These are phyloP conservation scores for Stictocephala bisonia DNA, from an alignment of 2,888 invertebrate genomes.

Conservation along the genomic window DNA sequence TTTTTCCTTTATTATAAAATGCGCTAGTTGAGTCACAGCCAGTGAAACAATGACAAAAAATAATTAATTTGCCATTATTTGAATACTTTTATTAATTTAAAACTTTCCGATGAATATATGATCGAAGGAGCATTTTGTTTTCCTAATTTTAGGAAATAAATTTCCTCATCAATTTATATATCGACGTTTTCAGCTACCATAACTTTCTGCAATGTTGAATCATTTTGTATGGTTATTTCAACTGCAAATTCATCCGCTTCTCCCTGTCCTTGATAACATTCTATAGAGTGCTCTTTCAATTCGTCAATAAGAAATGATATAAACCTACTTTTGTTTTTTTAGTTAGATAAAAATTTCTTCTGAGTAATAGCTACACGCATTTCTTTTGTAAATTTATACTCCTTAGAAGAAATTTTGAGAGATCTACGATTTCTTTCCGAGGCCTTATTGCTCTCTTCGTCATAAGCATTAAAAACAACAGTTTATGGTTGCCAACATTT, in stretches of 20 bases:
- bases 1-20: conserved; percentile 22
- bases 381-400: conserved; percentile 52
- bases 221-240: neutral
- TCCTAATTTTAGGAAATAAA: neutral
- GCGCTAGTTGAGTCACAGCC: conserved; percentile 9
- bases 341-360: conserved; percentile 57
- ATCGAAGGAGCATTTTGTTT: neutral
- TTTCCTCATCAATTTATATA: neutral
- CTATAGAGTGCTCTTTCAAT: neutral
- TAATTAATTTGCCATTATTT: neutral
- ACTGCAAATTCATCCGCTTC: neutral
- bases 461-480: conserved; percentile 59
- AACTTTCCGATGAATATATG: conserved; percentile 2
- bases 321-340: conserved; percentile 55
- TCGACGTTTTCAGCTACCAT: conserved; percentile 28
- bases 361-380: conserved; percentile 51
- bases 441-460: too few relatives aligned
- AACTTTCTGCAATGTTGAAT: too few relatives aligned
- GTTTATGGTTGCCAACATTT: conserved; percentile 52
- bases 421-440: neutral
- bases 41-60: conserved; percentile 5
- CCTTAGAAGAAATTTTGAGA: conserved; percentile 39
- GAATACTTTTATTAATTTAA: conserved; percentile 6
- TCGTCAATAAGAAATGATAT: conserved; percentile 55
- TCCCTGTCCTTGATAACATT: neutral